A percentile compares a stretch with the other conserved stretches of the same genome.
phyloP scores from a whole-genome alignment of 1,140 invertebrate genomes.

The Ptiloglossa arizonensis region DNA sequence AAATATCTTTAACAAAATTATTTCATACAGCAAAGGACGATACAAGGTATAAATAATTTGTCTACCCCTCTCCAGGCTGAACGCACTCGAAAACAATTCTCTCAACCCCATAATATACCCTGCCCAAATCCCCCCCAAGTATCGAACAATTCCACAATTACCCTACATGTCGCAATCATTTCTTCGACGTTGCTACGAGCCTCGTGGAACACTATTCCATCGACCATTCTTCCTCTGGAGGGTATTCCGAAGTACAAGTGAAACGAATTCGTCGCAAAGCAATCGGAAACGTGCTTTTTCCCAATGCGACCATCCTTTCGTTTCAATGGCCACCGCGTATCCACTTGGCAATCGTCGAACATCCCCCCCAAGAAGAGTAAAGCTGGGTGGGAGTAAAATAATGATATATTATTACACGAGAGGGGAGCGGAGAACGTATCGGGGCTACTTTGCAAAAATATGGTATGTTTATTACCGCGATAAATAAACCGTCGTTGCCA shows the following conservation, averaged over 20 bases:
- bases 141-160: too few relatives aligned
- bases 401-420: conserved; percentile 11
- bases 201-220: background rate
- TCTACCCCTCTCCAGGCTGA: too few relatives aligned
- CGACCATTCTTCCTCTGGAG: background rate
- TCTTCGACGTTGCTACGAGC: too few relatives aligned
- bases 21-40: too few relatives aligned
- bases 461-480: conserved; percentile 23
- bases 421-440: conserved; percentile 5
- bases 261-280: background rate
- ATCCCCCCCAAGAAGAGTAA: too few relatives aligned
- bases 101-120: too few relatives aligned
- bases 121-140: too few relatives aligned
- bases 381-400: too few relatives aligned
- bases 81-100: too few relatives aligned
- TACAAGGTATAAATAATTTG: too few relatives aligned
- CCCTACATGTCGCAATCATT: too few relatives aligned
- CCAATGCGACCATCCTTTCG: background rate
- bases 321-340: conserved; percentile 29
- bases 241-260: background rate
- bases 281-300: background rate
- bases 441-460: background rate
- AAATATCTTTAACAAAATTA: too few relatives aligned
- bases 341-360: conserved; percentile 18
- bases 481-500: conserved; percentile 28